Conservation (phyloP, 2,888 invertebrate genomes). For the Drosophila neotestacea region DNA sequence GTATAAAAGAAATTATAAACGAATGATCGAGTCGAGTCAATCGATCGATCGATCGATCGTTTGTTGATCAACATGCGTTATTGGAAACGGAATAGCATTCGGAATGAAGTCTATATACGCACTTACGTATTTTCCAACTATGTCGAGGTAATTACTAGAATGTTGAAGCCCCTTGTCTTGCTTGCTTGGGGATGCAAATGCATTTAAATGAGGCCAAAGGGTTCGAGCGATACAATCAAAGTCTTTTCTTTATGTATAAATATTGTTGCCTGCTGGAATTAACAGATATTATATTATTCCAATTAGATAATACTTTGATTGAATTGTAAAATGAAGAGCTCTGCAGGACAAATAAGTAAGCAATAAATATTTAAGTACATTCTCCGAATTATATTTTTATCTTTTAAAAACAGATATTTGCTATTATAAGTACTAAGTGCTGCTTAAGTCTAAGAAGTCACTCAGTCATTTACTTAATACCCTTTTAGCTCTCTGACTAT, state of each 20-base stretch:
- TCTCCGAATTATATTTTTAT: too few species aligned
- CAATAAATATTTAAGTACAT: too few species aligned
- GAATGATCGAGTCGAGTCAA: slow-evolving; percentile 12
- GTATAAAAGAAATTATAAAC: not conserved
- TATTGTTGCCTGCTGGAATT: not conserved
- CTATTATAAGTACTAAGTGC: too few species aligned
- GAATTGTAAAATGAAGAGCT: too few species aligned
- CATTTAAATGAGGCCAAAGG: slow-evolving; percentile 24
- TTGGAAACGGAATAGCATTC: slow-evolving; percentile 44
- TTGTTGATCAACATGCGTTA: slow-evolving; percentile 28
- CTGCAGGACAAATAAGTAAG: too few species aligned
- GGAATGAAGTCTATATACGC: slow-evolving; percentile 25
- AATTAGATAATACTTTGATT: not conserved
- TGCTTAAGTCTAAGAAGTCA: too few species aligned
- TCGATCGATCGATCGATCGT: slow-evolving; percentile 6
- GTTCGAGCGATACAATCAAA: slow-evolving; percentile 30
- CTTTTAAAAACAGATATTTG: too few species aligned
- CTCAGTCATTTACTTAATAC: not conserved
- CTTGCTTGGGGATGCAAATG: slow-evolving; percentile 29
- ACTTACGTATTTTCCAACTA: slow-evolving; percentile 17
- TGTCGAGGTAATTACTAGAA: slow-evolving; percentile 27
- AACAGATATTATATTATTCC: not conserved
- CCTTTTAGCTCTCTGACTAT: not conserved
- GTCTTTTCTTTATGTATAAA: slow-evolving; percentile 14
- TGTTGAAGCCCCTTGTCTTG: not conserved